Percentiles rank a stretch among this genome's conserved stretches.
Conservation (phyloP, 2,888 invertebrate species). For the Magallana nippona region DNA sequence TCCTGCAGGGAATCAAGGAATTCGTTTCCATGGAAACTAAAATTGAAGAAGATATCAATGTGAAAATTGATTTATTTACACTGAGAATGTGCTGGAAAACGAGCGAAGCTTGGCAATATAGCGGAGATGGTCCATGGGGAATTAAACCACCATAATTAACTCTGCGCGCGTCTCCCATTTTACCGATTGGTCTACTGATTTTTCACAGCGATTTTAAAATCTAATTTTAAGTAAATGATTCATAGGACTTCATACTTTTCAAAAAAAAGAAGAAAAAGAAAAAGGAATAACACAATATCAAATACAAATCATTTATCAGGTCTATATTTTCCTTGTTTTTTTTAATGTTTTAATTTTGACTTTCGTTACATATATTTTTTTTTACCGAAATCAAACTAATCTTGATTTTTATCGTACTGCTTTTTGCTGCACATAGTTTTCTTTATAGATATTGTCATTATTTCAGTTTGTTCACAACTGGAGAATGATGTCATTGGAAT, state of each 20-base stretch:
- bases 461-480: constrained; percentile 67
- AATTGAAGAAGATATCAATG: constrained; percentile 54
- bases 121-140: neutral
- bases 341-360: too few relatives aligned
- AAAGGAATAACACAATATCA: neutral
- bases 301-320: neutral
- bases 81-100: constrained; percentile 23
- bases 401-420: too few relatives aligned
- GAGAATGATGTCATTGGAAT: constrained; percentile 66
- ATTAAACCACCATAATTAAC: neutral
- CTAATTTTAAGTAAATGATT: neutral
- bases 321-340: neutral
- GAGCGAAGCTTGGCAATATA: constrained; percentile 14
- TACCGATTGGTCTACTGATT: neutral
- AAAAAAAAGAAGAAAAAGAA: neutral
- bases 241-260: too few relatives aligned
- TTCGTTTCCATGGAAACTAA: constrained; percentile 61
- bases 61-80: constrained; percentile 52
- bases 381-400: too few relatives aligned
- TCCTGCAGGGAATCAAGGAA: constrained; percentile 48
- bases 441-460: neutral
- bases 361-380: too few relatives aligned
- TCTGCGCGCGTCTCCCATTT: neutral
- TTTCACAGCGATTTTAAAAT: constrained; percentile 6
- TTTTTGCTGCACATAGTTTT: neutral